Evolutionary conservation across 2,888 invertebrate species (phyloP), one percentile per base, ranked within the genome.

Genomic region (Polietes domitor): DNA sequence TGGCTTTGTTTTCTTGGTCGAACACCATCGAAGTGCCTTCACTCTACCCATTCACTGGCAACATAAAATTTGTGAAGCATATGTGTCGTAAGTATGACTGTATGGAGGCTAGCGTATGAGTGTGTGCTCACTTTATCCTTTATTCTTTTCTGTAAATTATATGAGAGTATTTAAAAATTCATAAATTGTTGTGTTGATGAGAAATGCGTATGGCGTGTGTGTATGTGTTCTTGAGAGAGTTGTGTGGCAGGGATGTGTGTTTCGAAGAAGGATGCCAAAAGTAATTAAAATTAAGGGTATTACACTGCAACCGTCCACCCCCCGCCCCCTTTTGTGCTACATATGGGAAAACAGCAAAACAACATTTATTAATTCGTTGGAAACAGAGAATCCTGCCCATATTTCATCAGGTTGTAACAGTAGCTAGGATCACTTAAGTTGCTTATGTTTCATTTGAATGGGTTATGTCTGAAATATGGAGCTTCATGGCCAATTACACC

Each of bases 241-340:
- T 41, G 26, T 41, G 10, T 19, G 32, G 65, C 10, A 37, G 41
- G 65, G 37, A 37, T 61, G 61, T 21, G n/a, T n/a, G 37, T 37
- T 37, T 37, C 61, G 28, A 17, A 21, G 32, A 63, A 65, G 65
- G 41, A 78, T 73, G 55, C 17, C 17, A 73, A 79, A 79, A 73
- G 79, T 73, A 79, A 79, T 79, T 79, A 79, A 73, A 79, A 79
- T 79, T 73, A 58, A 68, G 73, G 21, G 37, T 43, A 73, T 78
- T 65, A 73, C 15, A 26, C 15, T 24, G 1, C 26, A n/a, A n/a
- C n/a, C n/a, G n/a, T n/a, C n/a, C n/a, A n/a, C 12, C 6, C 58
- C 2, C 50, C 15, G 9, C 26, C 47, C n/a, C 7, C 47, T n/a
- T 47, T 47, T 2, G n/a, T 2, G 47, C 37, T 32, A 32, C 4